These are phyloP conservation scores for Morus bassanus DNA, from an alignment of 2,797 vertebrate genomes.

Conservation along the genomic window DNA sequence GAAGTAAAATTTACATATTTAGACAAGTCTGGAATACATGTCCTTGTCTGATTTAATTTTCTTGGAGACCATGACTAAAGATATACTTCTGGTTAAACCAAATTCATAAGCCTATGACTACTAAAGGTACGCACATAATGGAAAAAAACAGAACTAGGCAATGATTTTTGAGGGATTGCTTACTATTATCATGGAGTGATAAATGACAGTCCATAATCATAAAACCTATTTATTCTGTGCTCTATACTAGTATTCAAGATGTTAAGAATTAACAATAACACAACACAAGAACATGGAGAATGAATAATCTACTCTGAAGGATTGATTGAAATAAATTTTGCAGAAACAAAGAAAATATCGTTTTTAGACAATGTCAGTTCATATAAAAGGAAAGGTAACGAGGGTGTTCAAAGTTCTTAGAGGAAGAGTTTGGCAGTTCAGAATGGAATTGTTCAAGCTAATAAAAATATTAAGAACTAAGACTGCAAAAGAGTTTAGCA, in stretches of 20 bases:
- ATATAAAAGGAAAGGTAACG: neutral
- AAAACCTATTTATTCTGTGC: neutral
- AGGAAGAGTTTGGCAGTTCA: neutral
- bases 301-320: neutral
- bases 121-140: neutral
- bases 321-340: neutral
- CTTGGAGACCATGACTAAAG: neutral
- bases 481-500: neutral
- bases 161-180: neutral
- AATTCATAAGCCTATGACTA: neutral
- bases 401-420: neutral
- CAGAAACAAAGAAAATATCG: neutral
- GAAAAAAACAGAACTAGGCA: neutral
- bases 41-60: constrained; percentile 6
- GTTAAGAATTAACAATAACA: neutral
- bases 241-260: neutral
- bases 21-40: neutral
- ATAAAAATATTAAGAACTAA: constrained; percentile 22
- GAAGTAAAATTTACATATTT: constrained; percentile 31
- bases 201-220: neutral
- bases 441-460: constrained; percentile 29
- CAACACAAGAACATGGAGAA: neutral
- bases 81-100: neutral
- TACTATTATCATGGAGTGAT: neutral
- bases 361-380: neutral